Base-by-base conservation (phyloP, 92 coral and sea anemone genomes). In the Porites evermanni region DNA sequence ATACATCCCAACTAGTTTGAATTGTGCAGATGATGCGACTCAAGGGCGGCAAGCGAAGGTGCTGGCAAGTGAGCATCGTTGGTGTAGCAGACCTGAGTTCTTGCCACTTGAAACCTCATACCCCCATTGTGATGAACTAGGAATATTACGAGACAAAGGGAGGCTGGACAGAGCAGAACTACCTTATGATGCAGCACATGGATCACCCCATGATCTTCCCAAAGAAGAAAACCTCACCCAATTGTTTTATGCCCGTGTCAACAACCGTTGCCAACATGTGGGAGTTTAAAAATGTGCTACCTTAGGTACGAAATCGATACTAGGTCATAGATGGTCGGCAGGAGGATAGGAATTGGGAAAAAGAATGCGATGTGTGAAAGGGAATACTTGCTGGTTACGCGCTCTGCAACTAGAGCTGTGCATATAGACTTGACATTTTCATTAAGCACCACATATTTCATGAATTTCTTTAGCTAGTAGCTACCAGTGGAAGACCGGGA, bases 51-150 rank as follows among this genome's bases (percentile, higher is more conserved):
- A 71, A 64, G 92, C 86, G n/a, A 68, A 77, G 18, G 71, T 73
- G 21, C 21, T 21, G 88, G 72, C 85, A n/a, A 26, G 79, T 1
- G 83, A 82, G 1, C 89, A 91, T 74, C 80, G 91, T 6, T 92
- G 93, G 89, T 84, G 76, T 1, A 53, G 67, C 8, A 87, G 95
- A n/a, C 95, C 89, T 18, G 91, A 65, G 21, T 92, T 92, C 70
- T 80, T 89, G 51, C 21, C 73, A 69, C 68, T 60, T 87, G 81
- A 87, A 80, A 67, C 50, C 73, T 6, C 79, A 78, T 19, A 86
- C 58, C 44, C 85, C 85, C 7, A 56, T 79, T 2, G 32, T 86
- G 0, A 70, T 16, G 75, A 86, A 52, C 70, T 65, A 1, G 73
- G 83, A 0, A 23, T 85, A 14, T 52, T 85, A 63, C 69, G 84